Percentiles rank a stretch among this genome's conserved stretches.
phyloP scores from a whole-genome alignment of 2,113 vertebrate genomes.

The Mirounga angustirostris region DNA sequence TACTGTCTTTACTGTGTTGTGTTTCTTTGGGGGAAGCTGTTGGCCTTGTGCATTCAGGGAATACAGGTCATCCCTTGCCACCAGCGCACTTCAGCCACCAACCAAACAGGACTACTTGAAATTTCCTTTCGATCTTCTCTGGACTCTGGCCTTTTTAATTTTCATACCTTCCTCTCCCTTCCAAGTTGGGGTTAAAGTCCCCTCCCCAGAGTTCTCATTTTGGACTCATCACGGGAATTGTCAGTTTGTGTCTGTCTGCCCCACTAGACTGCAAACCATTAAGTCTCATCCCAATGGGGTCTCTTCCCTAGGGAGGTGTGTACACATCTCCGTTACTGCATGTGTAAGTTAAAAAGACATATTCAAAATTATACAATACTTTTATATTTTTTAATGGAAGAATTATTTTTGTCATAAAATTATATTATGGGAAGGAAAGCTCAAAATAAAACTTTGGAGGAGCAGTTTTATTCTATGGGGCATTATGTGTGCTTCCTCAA shows the following conservation, averaged over 20 bases:
- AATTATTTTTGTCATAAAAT: background rate
- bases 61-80: background rate
- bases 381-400: slow-evolving; percentile 6
- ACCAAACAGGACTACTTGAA: background rate
- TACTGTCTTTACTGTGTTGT: background rate
- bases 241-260: background rate
- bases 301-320: background rate
- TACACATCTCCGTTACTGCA: background rate
- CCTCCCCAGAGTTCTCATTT: background rate
- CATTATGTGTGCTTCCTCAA: background rate
- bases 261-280: background rate
- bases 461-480: slow-evolving; percentile 22
- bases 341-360: background rate
- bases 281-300: background rate
- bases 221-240: background rate
- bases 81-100: background rate
- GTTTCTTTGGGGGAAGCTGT: background rate
- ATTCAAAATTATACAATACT: background rate
- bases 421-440: slow-evolving; percentile 19
- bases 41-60: background rate
- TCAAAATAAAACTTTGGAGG: slow-evolving; percentile 28
- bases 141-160: background rate
- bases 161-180: background rate
- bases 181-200: background rate
- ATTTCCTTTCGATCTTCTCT: background rate